Percentiles rank a stretch among this genome's conserved stretches.
Evolutionary conservation across 1,140 invertebrate species (phyloP).

Genomic region (Plodia interpunctella): DNA sequence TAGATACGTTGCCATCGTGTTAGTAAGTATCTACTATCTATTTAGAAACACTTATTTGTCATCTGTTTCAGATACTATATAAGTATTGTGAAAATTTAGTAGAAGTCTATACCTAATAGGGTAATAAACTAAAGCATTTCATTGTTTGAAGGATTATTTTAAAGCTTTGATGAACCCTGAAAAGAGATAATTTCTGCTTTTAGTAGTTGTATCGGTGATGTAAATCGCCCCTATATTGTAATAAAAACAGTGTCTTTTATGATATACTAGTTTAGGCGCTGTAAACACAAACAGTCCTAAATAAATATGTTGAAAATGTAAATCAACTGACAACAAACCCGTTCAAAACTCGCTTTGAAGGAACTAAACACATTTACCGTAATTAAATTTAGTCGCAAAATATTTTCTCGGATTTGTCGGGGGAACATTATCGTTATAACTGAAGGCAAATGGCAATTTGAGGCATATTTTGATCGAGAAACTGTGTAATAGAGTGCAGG

Average conservation of each 20-base stretch:
- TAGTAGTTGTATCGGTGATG: not conserved
- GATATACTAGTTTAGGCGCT: not conserved
- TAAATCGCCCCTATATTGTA: not conserved
- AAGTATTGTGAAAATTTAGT: too few relatives aligned
- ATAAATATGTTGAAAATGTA: constrained; percentile 20
- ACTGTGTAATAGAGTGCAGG: constrained; percentile 40
- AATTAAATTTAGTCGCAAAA: constrained; percentile 16
- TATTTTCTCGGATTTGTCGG: not conserved
- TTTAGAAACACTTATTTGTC: too few relatives aligned
- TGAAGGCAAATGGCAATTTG: constrained; percentile 45
- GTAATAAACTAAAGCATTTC: too few relatives aligned
- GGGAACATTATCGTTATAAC: constrained; percentile 33
- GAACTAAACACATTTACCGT: constrained; percentile 21
- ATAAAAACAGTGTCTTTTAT: not conserved
- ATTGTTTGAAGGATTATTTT: too few relatives aligned
- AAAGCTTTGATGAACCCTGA: too few relatives aligned
- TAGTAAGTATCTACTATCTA: too few relatives aligned
- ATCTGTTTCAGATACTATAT: too few relatives aligned
- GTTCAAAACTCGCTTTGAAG: constrained; percentile 17
- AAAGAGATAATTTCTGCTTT: too few relatives aligned
- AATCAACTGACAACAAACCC: constrained; percentile 18
- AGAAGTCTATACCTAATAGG: too few relatives aligned
- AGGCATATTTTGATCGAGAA: constrained; percentile 48
- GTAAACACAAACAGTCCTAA: constrained; percentile 9
- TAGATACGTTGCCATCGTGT: too few relatives aligned